Conservation (phyloP, 2,113 vertebrate species). For the Calidris pugnax region DNA sequence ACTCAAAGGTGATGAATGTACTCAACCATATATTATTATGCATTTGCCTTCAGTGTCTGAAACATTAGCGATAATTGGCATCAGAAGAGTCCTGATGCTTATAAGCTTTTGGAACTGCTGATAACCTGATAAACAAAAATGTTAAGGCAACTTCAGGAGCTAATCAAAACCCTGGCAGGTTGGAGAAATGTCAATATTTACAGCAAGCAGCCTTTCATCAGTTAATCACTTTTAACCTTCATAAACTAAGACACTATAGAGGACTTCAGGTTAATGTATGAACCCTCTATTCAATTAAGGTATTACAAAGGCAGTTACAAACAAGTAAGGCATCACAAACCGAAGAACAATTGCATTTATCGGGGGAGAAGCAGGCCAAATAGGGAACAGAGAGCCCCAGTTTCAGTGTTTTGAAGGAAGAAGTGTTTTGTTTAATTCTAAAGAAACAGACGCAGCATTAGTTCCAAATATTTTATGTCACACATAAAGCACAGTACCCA, state of each 20-base stretch:
- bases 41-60: background rate
- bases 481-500: conserved; percentile 74
- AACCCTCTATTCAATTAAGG: conserved; percentile 66
- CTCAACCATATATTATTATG: background rate
- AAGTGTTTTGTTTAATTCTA: conserved; percentile 57
- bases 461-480: conserved; percentile 82
- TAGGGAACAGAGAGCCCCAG: conserved; percentile 36
- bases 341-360: conserved; percentile 64
- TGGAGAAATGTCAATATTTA: conserved; percentile 73
- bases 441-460: conserved; percentile 69
- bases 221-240: conserved; percentile 74
- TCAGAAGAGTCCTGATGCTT: conserved; percentile 7
- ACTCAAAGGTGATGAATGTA: background rate
- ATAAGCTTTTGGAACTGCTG: conserved; percentile 39
- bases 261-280: conserved; percentile 69
- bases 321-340: conserved; percentile 46
- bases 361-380: conserved; percentile 47
- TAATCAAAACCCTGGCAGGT: conserved; percentile 59
- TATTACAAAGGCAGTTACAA: conserved; percentile 71
- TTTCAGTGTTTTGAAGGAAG: conserved; percentile 41
- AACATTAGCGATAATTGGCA: background rate
- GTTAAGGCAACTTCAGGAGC: conserved; percentile 62
- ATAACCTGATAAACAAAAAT: conserved; percentile 65
- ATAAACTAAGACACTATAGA: conserved; percentile 62
- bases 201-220: conserved; percentile 73